Percentiles rank a stretch among this genome's conserved stretches.
phyloP scores from a whole-genome alignment of 2,113 vertebrate genomes.

The Paradoxurus hermaphroditus region DNA sequence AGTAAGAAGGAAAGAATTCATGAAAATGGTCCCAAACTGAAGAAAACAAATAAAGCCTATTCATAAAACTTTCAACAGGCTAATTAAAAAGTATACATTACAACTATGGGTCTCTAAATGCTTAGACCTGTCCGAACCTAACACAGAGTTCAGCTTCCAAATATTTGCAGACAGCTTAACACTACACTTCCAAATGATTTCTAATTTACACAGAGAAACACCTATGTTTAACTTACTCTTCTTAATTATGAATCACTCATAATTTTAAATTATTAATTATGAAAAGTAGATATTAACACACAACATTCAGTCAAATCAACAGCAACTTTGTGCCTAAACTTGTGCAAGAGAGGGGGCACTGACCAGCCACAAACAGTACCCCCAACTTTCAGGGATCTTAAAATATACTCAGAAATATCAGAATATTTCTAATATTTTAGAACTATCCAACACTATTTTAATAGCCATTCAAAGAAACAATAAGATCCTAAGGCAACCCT shows the following conservation, averaged over 20 bases:
- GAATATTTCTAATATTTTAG: too few species aligned
- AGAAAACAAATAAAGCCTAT: conserved; percentile 9
- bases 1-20: neutral
- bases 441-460: conserved; percentile 17
- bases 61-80: neutral
- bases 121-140: neutral
- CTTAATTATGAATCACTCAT: neutral
- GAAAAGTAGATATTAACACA: conserved; percentile 2
- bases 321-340: neutral
- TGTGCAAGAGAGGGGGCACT: neutral
- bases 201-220: neutral
- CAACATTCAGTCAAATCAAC: neutral
- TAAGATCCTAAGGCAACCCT: neutral
- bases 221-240: neutral
- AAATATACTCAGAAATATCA: neutral
- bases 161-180: neutral
- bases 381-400: neutral
- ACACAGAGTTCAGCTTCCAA: neutral
- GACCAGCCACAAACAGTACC: neutral
- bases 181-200: conserved; percentile 21
- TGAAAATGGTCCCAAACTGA: neutral
- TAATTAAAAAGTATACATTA: neutral
- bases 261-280: neutral
- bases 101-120: conserved; percentile 5
- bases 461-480: neutral